A percentile compares a stretch with the other conserved stretches of the same genome.
These are phyloP conservation scores for Lepidurus packardi DNA, from an alignment of 1,140 invertebrate species.

Conservation along the genomic window DNA sequence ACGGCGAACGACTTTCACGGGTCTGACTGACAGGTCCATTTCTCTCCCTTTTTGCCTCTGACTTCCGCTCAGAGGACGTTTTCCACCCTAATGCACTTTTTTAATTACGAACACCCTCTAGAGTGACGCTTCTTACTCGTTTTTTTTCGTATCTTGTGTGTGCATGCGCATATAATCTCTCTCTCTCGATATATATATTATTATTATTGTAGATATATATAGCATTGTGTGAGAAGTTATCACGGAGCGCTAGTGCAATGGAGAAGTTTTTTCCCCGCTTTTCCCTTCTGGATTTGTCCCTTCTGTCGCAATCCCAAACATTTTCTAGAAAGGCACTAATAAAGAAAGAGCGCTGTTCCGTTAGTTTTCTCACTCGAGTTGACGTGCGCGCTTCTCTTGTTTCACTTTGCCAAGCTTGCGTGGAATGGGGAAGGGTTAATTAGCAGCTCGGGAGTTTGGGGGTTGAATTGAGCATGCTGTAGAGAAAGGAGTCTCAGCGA, in stretches of 20 bases:
- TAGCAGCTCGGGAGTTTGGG: neutral
- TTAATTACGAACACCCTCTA: neutral
- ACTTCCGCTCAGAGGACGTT: conserved; percentile 5
- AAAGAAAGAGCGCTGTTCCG: neutral
- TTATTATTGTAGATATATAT: no score
- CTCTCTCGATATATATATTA: no score
- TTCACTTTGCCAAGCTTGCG: neutral
- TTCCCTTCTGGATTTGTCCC: no score
- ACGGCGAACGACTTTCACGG: neutral
- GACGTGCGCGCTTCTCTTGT: neutral
- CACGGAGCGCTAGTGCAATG: no score
- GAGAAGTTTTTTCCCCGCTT: no score
- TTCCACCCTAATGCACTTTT: conserved; percentile 19
- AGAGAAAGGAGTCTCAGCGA: neutral
- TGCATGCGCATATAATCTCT: no score
- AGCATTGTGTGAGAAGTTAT: no score
- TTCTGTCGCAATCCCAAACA: neutral
- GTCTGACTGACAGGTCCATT: conserved; percentile 15
- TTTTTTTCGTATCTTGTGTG: no score
- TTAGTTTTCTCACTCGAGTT: neutral
- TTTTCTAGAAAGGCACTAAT: neutral
- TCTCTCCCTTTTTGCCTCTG: neutral
- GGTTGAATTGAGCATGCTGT: neutral
- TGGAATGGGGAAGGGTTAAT: conserved; percentile 11
- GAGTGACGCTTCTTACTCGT: neutral